These are phyloP conservation scores for Syritta pipiens DNA, from an alignment of 2,888 invertebrate genomes.

Conservation along the genomic window DNA sequence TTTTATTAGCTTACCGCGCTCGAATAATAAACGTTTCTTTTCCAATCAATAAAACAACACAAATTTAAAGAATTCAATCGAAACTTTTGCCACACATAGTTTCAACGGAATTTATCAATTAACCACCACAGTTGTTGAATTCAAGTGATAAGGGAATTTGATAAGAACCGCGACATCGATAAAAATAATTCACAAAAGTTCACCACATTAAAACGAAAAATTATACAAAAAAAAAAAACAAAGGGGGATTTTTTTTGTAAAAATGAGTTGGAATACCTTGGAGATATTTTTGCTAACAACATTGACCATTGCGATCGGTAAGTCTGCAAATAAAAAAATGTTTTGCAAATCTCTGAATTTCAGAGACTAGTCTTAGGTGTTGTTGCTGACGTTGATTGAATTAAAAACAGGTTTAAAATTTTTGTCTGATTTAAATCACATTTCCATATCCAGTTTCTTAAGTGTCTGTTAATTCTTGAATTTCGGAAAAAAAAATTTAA, in stretches of 20 bases:
- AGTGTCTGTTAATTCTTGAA: neutral
- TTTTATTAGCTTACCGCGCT: neutral
- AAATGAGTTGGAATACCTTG: slow-evolving; percentile 42
- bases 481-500: no score
- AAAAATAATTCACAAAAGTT: slow-evolving; percentile 37
- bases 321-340: no score
- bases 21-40: neutral
- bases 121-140: no score
- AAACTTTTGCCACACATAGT: no score
- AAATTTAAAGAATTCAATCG: no score
- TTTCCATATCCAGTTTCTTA: neutral
- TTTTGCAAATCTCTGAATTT: neutral
- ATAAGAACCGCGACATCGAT: slow-evolving; percentile 48
- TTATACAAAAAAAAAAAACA: slow-evolving; percentile 16
- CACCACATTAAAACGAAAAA: neutral
- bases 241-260: no score
- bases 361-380: slow-evolving; percentile 26
- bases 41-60: no score
- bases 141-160: slow-evolving; percentile 44
- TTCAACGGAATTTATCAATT: slow-evolving; percentile 22
- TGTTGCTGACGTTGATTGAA: neutral
- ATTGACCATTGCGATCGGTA: slow-evolving; percentile 46
- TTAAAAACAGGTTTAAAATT: neutral
- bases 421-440: neutral
- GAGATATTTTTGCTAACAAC: slow-evolving; percentile 43